A percentile compares a stretch with the other conserved stretches of the same genome.
phyloP scores from a whole-genome alignment of 2,888 invertebrate genomes.

The Salpingus planirostris region DNA sequence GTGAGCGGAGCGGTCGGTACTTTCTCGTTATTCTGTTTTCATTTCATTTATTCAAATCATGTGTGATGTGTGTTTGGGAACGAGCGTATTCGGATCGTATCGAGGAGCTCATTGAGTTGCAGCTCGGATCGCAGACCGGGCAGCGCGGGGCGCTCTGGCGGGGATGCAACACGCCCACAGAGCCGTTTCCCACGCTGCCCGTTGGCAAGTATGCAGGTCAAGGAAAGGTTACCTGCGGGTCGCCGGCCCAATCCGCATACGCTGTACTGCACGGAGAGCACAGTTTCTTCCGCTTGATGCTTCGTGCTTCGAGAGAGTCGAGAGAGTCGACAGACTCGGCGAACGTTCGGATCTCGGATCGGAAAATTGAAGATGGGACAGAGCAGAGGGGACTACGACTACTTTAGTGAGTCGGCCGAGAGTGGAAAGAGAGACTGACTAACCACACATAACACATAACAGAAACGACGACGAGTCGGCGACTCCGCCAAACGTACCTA shows the following conservation, averaged over 20 bases:
- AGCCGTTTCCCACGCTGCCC: constrained; percentile 47
- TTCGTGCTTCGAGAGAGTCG: no score
- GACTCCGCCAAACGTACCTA: no score
- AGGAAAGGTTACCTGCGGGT: constrained; percentile 51
- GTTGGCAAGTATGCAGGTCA: constrained; percentile 56
- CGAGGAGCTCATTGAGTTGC: constrained; percentile 42
- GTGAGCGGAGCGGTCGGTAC: constrained; percentile 14
- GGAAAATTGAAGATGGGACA: no score
- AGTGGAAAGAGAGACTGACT: no score
- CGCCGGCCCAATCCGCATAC: constrained; percentile 40
- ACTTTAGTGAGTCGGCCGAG: no score
- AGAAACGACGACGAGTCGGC: no score
- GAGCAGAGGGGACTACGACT: no score
- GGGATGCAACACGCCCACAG: constrained; percentile 45
- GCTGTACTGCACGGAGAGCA: constrained; percentile 24
- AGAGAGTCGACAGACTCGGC: no score
- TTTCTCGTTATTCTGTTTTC: no score
- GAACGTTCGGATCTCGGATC: no score
- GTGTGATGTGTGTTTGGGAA: constrained; percentile 39
- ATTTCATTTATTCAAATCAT: constrained; percentile 41
- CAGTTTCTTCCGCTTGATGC: constrained; percentile 31
- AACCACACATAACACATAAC: no score
- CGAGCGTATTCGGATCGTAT: constrained; percentile 39
- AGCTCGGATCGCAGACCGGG: constrained; percentile 35
- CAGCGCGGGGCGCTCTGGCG: constrained; percentile 44